Conservation (phyloP, 2,888 invertebrate species). For the Heliconius charithonia region DNA sequence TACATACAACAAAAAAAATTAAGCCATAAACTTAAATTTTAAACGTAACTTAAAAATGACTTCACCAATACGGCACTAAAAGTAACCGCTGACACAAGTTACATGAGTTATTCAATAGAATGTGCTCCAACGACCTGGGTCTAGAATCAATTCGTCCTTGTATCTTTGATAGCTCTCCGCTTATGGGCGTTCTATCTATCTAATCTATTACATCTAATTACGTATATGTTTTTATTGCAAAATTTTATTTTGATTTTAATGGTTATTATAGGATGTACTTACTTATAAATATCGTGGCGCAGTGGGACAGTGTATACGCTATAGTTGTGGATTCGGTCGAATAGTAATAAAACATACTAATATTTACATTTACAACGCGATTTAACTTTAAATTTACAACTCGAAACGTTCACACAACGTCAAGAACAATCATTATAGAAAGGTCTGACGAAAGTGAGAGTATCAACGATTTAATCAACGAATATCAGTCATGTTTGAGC, state of each 20-base stretch:
- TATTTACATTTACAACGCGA: too few species aligned
- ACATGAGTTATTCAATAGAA: slow-evolving; percentile 16
- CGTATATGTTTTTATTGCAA: slow-evolving; percentile 1
- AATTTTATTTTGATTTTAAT: not conserved
- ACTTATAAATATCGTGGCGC: not conserved
- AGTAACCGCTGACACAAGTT: not conserved
- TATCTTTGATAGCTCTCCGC: slow-evolving; percentile 2
- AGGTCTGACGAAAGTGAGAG: not conserved
- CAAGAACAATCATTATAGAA: not conserved
- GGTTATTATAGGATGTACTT: not conserved
- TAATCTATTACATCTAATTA: slow-evolving; percentile 15
- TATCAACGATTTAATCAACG: not conserved
- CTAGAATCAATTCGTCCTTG: slow-evolving; percentile 40
- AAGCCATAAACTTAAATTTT: not conserved
- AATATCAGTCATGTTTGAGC: not conserved
- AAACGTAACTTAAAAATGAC: not conserved
- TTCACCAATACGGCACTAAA: not conserved
- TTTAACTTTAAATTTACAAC: not conserved
- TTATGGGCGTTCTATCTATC: slow-evolving; percentile 13
- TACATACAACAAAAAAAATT: too few species aligned
- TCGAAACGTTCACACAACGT: not conserved
- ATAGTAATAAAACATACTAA: too few species aligned
- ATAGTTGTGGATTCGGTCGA: not conserved
- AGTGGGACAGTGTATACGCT: not conserved
- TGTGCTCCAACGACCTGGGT: slow-evolving; percentile 9